Evolutionary conservation across 2,888 invertebrate species (phyloP), one percentile per base, ranked within the genome.

Genomic region (Nasonovia ribisnigri): DNA sequence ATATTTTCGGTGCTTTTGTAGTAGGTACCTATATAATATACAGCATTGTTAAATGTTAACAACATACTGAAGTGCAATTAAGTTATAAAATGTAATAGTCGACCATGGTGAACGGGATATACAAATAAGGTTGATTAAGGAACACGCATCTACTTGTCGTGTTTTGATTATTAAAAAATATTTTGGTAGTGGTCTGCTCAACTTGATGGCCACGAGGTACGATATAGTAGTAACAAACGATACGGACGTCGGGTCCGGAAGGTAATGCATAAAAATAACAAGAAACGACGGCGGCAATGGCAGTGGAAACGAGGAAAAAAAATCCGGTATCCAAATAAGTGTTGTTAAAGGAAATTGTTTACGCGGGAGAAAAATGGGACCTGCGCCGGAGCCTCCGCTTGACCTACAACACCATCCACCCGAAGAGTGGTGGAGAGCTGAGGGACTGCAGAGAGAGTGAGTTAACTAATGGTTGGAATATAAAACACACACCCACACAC

Each of bases 381-480:
- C 1, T n/a, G 57, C 16, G 86, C 16, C n/a, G 43, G 91, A 91
- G 77, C 36, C 36, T 90, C 48, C 60, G 48, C 36, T 84, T 84
- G 24, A 8, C 48, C 20, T 86, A 77, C 36, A 77, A 36, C 16
- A n/a, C 20, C 36, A 20, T 20, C 36, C 36, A 36, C 20, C 8
- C 8, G 36, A 8, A 8, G 36, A 42, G 36, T 77, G 20, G 36
- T 36, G 77, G 36, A 77, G 77, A 77, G 77, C 36, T 20, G 77
- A 77, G 8, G 36, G 20, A 77, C 8, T 77, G 36, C 36, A 77
- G 77, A 77, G 8, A 57, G 51, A 77, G 51, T 16, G 51, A 67
- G 43, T 92, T 92, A 92, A 92, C 92, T 77, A 88, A 92, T 88
- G 92, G 67, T 77, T 67, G 48, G 92, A 92, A 88, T 87, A 92